A percentile compares a stretch with the other conserved stretches of the same genome.
These are phyloP conservation scores for Collichthys lucidus DNA, from an alignment of 2,113 vertebrate species.

Conservation along the genomic window DNA sequence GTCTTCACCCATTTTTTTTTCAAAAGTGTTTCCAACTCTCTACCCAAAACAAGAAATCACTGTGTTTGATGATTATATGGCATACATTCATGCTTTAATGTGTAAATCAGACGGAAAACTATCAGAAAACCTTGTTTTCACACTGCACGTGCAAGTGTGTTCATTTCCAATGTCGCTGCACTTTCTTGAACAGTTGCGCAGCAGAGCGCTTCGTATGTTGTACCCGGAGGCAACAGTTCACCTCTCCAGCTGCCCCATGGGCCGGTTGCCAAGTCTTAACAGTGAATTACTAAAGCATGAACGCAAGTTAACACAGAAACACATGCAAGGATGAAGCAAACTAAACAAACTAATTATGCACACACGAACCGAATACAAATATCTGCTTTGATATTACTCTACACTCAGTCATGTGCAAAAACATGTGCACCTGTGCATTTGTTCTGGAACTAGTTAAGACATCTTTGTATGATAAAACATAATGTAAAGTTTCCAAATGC, in stretches of 20 bases:
- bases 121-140: not conserved
- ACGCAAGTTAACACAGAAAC: not conserved
- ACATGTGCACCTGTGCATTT: no score
- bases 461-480: not conserved
- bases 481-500: not conserved
- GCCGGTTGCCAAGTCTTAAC: not conserved
- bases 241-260: not conserved
- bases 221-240: not conserved
- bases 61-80: not conserved
- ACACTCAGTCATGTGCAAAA: not conserved
- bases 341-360: not conserved
- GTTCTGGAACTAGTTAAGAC: not conserved
- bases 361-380: not conserved
- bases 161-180: not conserved
- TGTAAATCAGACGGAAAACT: not conserved
- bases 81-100: not conserved
- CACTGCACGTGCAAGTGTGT: not conserved
- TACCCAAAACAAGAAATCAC: not conserved
- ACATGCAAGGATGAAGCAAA: not conserved
- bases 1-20: conserved; percentile 6
- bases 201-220: no score
- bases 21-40: not conserved
- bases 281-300: not conserved
- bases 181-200: not conserved
- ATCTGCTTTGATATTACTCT: not conserved